Evolutionary conservation across 2,113 vertebrate genomes (phyloP).

Genomic region (Oostethus manadensis): DNA sequence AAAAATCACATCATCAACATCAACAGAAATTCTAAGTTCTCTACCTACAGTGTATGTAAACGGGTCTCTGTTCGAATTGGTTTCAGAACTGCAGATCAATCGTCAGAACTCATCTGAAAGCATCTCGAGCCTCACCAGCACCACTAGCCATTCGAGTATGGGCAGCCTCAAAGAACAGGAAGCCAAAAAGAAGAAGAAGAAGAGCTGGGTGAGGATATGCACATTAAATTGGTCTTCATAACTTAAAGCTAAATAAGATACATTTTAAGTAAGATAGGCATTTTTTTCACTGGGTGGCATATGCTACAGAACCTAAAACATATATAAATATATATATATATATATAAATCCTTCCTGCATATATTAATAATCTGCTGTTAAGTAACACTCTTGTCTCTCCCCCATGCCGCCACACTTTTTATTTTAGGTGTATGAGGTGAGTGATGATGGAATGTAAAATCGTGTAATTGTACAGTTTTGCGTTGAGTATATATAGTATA

Average conservation of each 20-base stretch:
- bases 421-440: slow-evolving; percentile 97
- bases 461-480: neutral
- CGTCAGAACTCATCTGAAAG: slow-evolving; percentile 96
- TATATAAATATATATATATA: too few species aligned
- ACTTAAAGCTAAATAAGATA: too few species aligned
- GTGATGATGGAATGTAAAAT: slow-evolving; percentile 54
- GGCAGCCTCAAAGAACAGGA: slow-evolving; percentile 91
- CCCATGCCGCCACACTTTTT: slow-evolving; percentile 82
- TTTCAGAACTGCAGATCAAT: slow-evolving; percentile 85
- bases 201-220: slow-evolving; percentile 84
- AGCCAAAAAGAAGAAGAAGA: slow-evolving; percentile 97
- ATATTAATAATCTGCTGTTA: slow-evolving; percentile 27
- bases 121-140: slow-evolving; percentile 91
- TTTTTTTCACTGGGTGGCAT: neutral
- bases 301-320: neutral
- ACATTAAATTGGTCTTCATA: neutral
- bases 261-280: neutral
- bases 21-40: neutral
- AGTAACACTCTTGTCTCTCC: slow-evolving; percentile 74
- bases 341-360: slow-evolving; percentile 19
- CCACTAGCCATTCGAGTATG: slow-evolving; percentile 77
- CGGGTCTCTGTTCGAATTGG: neutral
- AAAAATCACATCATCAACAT: neutral
- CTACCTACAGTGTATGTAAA: neutral
- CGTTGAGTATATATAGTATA: neutral